Evolutionary conservation across 2,888 invertebrate genomes (phyloP), one percentile per base, ranked within the genome.

Genomic region (Chromoteleia sp.): DNA sequence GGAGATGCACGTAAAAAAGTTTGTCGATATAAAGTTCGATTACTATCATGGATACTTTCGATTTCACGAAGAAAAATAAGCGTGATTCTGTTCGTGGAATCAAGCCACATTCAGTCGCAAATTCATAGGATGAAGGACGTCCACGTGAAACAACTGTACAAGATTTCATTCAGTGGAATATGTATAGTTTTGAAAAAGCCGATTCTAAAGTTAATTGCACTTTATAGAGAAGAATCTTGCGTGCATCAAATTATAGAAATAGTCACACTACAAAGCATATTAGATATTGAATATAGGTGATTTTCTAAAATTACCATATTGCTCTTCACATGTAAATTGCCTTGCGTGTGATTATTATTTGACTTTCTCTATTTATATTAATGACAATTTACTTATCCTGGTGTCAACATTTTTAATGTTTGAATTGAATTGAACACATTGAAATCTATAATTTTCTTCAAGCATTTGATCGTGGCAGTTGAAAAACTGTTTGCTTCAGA

Each of bases 301-400:
- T 52, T 74, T 74, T 65, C 74, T 74, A 61, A 65, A 48, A 56
- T 74, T 74, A 63, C 54, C 61, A 63, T 63, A 65, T 17, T 14
- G 29, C 36, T 25, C 56, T 10, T 52, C 43, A 29, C 41, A 67
- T 54, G 39, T 7, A 50, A 50, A 59, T 59, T 43, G 2, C 39
- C 5, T 58, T 25, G 41, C 59, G 43, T 43, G 59, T 17, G 29
- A 15, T 59, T 15, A 43, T 43, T 41, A 43, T 43, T 41, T 43
- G 25, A 19, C 59, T 59, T 59, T 59, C 59, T 43, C 59, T 25
- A 25, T 58, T 41, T 58, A 56, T 39, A 12, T 19, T 39, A 17
- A 50, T 50, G 29, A 17, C 1, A 25, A 39, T 21, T 8, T 39
- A 19, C 4, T 54, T 29, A 30, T 52, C 21, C 12, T 25, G 10